These are phyloP conservation scores for Rhingia rostrata DNA, from an alignment of 2,888 invertebrate species.

Conservation along the genomic window DNA sequence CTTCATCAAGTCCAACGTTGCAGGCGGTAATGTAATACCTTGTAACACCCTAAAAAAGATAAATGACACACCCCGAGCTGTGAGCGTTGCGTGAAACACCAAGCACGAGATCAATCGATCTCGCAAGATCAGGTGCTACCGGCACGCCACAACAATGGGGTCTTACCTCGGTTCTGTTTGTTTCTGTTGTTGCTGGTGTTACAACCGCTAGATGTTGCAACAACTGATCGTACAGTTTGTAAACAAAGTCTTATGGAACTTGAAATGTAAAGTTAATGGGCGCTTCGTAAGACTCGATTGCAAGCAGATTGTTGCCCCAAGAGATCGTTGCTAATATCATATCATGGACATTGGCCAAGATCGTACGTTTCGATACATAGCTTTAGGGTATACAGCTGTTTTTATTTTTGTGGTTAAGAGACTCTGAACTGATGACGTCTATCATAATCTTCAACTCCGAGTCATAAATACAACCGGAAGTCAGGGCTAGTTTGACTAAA, in stretches of 20 bases:
- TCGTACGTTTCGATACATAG: background rate
- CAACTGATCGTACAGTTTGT: background rate
- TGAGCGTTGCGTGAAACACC: conserved; percentile 17
- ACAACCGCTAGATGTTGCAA: conserved; percentile 10
- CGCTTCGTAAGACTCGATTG: background rate
- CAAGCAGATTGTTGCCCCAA: background rate
- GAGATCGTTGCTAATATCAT: background rate
- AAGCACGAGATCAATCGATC: conserved; percentile 23
- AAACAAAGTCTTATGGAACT: conserved; percentile 7
- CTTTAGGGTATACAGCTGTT: background rate
- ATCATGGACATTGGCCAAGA: conserved; percentile 1
- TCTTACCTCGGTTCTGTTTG: background rate
- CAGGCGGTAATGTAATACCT: conserved; percentile 8
- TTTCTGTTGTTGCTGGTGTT: background rate
- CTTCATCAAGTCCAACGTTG: background rate
- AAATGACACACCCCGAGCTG: background rate
- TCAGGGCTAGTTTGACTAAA: background rate
- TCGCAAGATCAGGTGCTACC: conserved; percentile 21
- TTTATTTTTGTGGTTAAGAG: background rate
- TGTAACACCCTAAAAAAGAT: background rate
- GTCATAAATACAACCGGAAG: background rate
- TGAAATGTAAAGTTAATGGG: conserved; percentile 5
- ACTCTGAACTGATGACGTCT: background rate
- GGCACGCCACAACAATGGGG: background rate
- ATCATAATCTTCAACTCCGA: background rate